Base-by-base conservation (phyloP, 2,888 invertebrate species). In the Phasia obesa region DNA sequence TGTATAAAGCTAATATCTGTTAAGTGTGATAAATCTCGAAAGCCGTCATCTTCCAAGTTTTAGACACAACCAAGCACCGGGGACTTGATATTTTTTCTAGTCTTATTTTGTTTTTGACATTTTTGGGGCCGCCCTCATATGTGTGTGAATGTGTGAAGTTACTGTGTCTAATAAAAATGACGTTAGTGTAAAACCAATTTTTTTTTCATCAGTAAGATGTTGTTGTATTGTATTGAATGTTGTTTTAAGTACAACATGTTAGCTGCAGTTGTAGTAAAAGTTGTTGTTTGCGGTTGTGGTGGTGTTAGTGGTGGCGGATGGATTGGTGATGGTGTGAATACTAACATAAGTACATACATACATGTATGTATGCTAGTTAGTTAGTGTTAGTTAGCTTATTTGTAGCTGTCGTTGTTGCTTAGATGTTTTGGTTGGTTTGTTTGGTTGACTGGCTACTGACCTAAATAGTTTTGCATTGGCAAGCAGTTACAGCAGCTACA, bases 391-490 rank as follows among this genome's bases (percentile, higher is more conserved):
- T 42, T 42, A 17, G 27, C 25, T 55, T 17, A 23, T 57, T 57
- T 70, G 15, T 69, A 35, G 49, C 31, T 44, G 65, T 38, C 4
- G 60, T 57, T 47, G 64, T 49, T 51, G 38, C 62, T 38, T 67
- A 25, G 80, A 23, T 69, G 53, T 62, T 35, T 35, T 35, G 25
- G 35, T 62, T 62, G 74, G 25, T 42, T 77, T 55, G 81, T 53
- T 78, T 74, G 81, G 74, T 80, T 81, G 74, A 67, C 64, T 83
- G 84, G 85, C 85, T 85, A 87, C 86, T 88, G 88, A 88, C 88
- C 88, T 86, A 88, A 88, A 88, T 88, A 88, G 86, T 88, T 87
- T 83, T 71, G 74, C 75, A 67, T 75, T 83, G 75, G 60, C 67
- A 75, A 81, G 35, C 64, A 70, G 49, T 59, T 65, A 55, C 55